phyloP scores from a whole-genome alignment of 2,113 vertebrate genomes.

The Anas platyrhynchos region DNA sequence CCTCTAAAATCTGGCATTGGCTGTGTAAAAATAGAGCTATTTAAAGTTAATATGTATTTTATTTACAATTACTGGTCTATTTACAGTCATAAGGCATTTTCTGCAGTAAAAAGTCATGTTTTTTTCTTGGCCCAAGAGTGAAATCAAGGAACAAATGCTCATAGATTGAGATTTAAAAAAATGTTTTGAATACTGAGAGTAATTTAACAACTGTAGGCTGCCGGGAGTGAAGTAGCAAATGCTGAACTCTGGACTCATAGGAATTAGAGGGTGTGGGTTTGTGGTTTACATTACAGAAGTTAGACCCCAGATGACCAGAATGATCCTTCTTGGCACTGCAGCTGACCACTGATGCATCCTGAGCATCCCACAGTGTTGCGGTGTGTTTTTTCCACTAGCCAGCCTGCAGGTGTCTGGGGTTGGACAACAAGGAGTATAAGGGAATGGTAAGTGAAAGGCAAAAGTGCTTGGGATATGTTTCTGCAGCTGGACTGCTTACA shows the following conservation, averaged over 20 bases:
- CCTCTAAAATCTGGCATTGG: background rate
- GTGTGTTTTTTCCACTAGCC: constrained; percentile 26
- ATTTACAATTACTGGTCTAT: background rate
- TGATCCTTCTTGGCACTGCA: background rate
- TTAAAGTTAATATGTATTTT: background rate
- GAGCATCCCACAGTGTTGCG: background rate
- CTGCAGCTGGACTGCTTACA: background rate
- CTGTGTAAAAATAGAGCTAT: background rate
- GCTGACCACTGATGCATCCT: background rate
- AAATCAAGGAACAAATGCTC: background rate
- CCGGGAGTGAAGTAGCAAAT: background rate
- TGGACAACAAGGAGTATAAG: background rate
- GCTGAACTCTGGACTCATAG: background rate
- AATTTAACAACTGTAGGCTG: background rate
- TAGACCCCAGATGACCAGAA: constrained; percentile 35
- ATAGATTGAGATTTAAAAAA: background rate
- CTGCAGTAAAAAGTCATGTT: background rate
- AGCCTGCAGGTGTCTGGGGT: constrained; percentile 2
- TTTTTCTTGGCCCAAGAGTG: background rate
- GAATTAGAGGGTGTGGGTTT: constrained; percentile 26
- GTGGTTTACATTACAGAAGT: background rate
- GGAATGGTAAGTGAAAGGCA: background rate
- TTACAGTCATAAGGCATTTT: background rate
- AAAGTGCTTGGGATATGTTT: background rate
- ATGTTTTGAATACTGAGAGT: background rate